Evolutionary conservation across 2,113 vertebrate genomes (phyloP), one percentile per base, ranked within the genome.

Genomic region (Amazona vittata): DNA sequence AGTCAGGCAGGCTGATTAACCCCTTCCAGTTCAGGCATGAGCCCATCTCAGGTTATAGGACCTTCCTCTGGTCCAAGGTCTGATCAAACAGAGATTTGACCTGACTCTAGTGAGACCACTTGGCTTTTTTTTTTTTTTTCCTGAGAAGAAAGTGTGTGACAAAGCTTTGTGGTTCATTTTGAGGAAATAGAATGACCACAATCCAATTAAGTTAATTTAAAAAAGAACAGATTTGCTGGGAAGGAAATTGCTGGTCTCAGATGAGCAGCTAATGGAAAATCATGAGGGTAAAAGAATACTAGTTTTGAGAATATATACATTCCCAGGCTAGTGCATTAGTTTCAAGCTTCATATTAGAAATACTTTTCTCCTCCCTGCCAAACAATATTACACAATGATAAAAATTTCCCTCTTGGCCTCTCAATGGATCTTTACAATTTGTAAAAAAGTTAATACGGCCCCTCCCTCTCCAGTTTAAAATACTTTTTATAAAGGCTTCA

Each of bases 11-110:
- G 26, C n/a, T 59, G 22, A 37, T 31, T 33, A 85, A 50, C 5
- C 15, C 12, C 4, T 20, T 62, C 8, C 25, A 35, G 5, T 59
- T 47, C 9, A 78, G 20, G 24, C 0, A 0, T 20, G 55, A 63
- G 31, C 35, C 55, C 17, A 39, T 35, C 33, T 50, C 15, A 12
- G 46, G 52, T 81, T 39, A 25, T 1, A 22, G 29, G 19, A 67
- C 15, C 11, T 73, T 41, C 33, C 25, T 91, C 29, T 68, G 25
- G 9, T 50, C 31, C 46, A 57, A 59, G 39, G 11, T 76, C 39
- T 81, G 50, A 84, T 24, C 1, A 2, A 85, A 16, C 7, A 55
- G 33, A 82, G 52, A 60, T 74, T 19, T 5, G 11, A 59, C n/a
- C 31, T 29, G 31, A 41, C 16, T 57, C 33, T 21, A 62, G 41